Base-by-base conservation (phyloP, 2,113 vertebrate species). In the Lanius ludovicianus region DNA sequence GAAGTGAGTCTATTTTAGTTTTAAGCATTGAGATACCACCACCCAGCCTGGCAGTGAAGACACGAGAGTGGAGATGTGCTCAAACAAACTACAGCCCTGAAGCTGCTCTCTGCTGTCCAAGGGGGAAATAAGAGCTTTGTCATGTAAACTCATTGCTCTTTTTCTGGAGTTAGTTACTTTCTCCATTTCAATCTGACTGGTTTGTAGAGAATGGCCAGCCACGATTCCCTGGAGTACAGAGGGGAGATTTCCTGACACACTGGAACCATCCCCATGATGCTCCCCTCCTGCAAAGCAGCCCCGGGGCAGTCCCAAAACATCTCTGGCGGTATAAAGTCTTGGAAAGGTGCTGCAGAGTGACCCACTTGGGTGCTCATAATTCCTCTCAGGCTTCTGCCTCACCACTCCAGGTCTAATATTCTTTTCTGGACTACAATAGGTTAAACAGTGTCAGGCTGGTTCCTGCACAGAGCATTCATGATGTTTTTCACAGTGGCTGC, bases 21-120 rank as follows among this genome's bases (percentile, higher is more conserved):
- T 46, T 74, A 84, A 91, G 59, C 50, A 55, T 6, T 74, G 55
- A 63, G 50, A 74, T 37, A 39, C 30, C 35, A 44, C 25, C 28
- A 47, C 12, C 4, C 6, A 87, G 20, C 37, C n/a, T 18, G 1
- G 2, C 30, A 69, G 35, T 71, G 71, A 76, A 76, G 50, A 79
- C 4, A 0, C 0, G 3, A 46, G 76, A 62, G 50, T 0, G 2
- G 39, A 63, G 56, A 39, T 27, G 33, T 9, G 15, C 47, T 57
- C 35, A 37, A 16, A 44, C 2, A 7, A 63, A 31, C 31, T 52
- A 39, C 37, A 69, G n/a, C 46, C 21, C 46, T 53, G 49, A 52
- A 79, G 22, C 67, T 89, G 49, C 42, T 91, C 15, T 78, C 28
- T 25, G 10, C 25, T 49, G 69, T 37, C 24, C 2, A 7, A 63